Evolutionary conservation across 1,140 invertebrate genomes (phyloP).

Genomic region (Hycleus phaleratus): DNA sequence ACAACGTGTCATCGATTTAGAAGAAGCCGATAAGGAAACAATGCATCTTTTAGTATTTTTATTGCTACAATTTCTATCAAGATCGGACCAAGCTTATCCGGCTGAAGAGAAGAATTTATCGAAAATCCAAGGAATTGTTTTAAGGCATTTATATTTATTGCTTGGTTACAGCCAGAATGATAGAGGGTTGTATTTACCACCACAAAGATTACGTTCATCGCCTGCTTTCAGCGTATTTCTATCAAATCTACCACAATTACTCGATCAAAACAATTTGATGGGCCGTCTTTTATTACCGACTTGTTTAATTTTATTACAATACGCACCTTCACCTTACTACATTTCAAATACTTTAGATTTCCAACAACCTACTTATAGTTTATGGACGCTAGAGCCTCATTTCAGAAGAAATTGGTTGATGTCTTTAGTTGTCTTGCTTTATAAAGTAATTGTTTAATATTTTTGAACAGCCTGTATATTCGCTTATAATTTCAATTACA

Average conservation of each 20-base stretch:
- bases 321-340: constrained; percentile 71
- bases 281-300: constrained; percentile 80
- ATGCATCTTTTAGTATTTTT: constrained; percentile 93
- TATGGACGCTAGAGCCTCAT: constrained; percentile 82
- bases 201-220: constrained; percentile 74
- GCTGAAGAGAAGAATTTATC: constrained; percentile 73
- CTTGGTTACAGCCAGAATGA: constrained; percentile 88
- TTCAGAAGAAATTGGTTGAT: constrained; percentile 86
- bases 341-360: constrained; percentile 43
- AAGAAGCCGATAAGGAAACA: constrained; percentile 92
- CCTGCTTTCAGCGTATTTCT: constrained; percentile 95
- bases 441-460: constrained; percentile 68
- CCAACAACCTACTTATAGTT: constrained; percentile 63
- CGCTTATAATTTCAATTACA: constrained; percentile 39
- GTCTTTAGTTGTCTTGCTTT: constrained; percentile 87
- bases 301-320: constrained; percentile 78
- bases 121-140: constrained; percentile 78
- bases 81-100: constrained; percentile 69
- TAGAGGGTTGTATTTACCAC: constrained; percentile 83
- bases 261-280: constrained; percentile 91
- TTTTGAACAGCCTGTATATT: not conserved
- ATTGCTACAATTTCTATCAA: constrained; percentile 88
- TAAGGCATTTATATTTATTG: constrained; percentile 87
- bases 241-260: constrained; percentile 82
- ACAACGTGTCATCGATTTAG: constrained; percentile 80